A percentile compares a stretch with the other conserved stretches of the same genome.
phyloP scores from a whole-genome alignment of 2,113 vertebrate genomes.

The Prionailurus viverrinus region DNA sequence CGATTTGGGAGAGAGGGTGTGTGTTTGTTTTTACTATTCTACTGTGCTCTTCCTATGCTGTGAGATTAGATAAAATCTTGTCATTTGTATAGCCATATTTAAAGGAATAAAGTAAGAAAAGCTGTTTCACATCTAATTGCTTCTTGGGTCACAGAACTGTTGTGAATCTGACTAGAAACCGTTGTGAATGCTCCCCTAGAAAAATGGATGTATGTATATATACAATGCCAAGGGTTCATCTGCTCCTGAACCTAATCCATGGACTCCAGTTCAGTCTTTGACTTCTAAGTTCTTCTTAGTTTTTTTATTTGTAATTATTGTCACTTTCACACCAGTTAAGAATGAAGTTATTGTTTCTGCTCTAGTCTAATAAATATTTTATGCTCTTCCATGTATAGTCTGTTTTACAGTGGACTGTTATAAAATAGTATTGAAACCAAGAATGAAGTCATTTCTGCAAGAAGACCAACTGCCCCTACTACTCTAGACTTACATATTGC shows the following conservation, averaged over 20 bases:
- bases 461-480: not conserved
- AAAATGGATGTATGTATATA: not conserved
- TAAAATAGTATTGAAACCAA: not conserved
- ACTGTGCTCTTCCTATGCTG: not conserved
- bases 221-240: not conserved
- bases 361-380: not conserved
- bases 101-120: not conserved
- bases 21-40: slow-evolving; percentile 28
- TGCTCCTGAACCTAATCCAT: not conserved
- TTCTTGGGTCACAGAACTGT: not conserved
- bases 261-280: not conserved
- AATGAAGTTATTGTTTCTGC: not conserved
- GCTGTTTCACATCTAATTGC: not conserved
- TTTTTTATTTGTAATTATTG: not conserved
- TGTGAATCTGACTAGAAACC: not conserved
- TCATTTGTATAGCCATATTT: not conserved
- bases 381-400: not conserved
- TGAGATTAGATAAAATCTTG: not conserved
- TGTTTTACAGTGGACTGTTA: not conserved
- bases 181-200: not conserved
- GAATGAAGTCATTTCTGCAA: not conserved
- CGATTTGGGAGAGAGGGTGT: not conserved
- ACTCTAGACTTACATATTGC: not conserved
- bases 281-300: not conserved
- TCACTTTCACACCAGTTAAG: not conserved